Evolutionary conservation across 2,113 vertebrate genomes (phyloP).

Genomic region (Brachypodius melanocephalos): DNA sequence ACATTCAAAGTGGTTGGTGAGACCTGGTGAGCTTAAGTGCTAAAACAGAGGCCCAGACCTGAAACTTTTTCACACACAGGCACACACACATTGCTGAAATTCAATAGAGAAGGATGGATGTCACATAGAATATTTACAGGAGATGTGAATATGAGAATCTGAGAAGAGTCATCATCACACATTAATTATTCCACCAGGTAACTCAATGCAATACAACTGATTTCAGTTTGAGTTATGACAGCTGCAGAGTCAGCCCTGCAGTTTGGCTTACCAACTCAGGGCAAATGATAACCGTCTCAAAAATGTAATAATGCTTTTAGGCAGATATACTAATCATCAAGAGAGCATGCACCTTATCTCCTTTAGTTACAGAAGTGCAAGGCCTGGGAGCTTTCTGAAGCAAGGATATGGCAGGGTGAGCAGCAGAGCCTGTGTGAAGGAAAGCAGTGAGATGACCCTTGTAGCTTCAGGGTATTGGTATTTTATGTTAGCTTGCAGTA

Average conservation of each 20-base stretch:
- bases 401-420: not conserved
- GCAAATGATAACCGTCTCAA: not conserved
- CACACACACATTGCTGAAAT: not conserved
- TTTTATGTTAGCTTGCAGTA: accelerated
- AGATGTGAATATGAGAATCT: not conserved
- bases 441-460: not conserved
- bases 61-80: not conserved
- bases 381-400: not conserved
- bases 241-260: not conserved
- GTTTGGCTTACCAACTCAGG: not conserved
- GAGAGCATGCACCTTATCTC: not conserved
- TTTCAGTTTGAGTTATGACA: not conserved
- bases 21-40: not conserved
- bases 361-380: not conserved
- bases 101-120: not conserved
- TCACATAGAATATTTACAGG: not conserved
- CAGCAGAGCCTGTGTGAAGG: not conserved
- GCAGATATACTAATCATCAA: not conserved
- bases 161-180: not conserved
- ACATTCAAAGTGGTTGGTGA: not conserved
- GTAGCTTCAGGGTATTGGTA: not conserved
- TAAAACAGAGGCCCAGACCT: not conserved
- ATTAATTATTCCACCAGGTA: not conserved
- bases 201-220: not conserved
- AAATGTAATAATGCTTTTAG: not conserved